Base-by-base conservation (phyloP, 2,113 vertebrate species). In the Podarcis raffonei region DNA sequence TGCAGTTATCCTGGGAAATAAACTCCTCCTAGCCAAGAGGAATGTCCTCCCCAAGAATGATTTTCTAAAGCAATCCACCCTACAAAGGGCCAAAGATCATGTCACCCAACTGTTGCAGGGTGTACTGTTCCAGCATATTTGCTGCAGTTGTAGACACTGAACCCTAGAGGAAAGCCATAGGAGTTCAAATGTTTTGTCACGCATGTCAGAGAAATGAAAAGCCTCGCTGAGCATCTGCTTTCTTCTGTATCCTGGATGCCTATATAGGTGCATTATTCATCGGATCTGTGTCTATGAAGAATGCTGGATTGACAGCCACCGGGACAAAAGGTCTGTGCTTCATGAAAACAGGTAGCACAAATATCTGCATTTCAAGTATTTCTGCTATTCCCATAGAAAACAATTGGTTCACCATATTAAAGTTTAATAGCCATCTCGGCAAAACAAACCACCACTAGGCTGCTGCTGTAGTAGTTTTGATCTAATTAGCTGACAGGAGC, bases 181-280 rank as follows among this genome's bases (percentile, higher is more conserved):
- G 93, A 74, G 90, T 93, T 87, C 87, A 71, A 93, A 90, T 39
- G 7, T 90, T 92, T 89, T 91, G 91, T 95, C 35, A 35, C 0
- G 82, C 94, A 91, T 96, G 94, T 95, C 96, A 96, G 80, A 87
- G 94, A 89, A 94, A 91, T 92, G 86, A 95, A 94, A 53, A 94
- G 86, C 90, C 94, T 90, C 91, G 91, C 96, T 91, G 95, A 91
- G 92, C 92, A 84, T 95, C 93, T 90, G 93, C 88, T 97, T 95
- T 92, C 93, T 96, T 97, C 96, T 94, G 92, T 95, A 95, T 95
- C 94, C 93, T 94, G 94, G 94, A 72, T 94, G 95, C 89, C 76
- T 92, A 96, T 96, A 96, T 96, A 96, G 89, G 90, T 95, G 91
- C 91, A 90, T 95, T 96, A 93, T 94, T 90, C 90, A 96, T 93